These are phyloP conservation scores for Dynastes hyllus DNA, from an alignment of 2,888 invertebrate genomes.

Conservation along the genomic window DNA sequence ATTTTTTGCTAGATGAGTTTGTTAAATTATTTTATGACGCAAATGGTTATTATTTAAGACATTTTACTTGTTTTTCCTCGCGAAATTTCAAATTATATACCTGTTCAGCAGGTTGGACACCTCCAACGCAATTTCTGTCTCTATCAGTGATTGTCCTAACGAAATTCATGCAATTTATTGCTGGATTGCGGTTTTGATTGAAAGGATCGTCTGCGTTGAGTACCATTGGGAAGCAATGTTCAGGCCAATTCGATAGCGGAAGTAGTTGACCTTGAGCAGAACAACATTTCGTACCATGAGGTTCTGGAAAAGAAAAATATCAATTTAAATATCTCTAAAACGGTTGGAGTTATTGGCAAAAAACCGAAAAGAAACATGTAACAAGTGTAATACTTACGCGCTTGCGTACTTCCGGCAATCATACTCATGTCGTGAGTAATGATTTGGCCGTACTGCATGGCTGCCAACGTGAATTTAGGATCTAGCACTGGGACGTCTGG, in stretches of 20 bases:
- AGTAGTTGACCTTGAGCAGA: slow-evolving; percentile 75
- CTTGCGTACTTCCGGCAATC: slow-evolving; percentile 82
- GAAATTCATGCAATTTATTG: slow-evolving; percentile 82
- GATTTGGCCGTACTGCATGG: slow-evolving; percentile 88
- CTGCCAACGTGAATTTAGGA: slow-evolving; percentile 81
- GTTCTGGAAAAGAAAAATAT: slow-evolving; percentile 67
- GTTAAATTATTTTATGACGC: too few relatives aligned
- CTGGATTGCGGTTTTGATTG: slow-evolving; percentile 73
- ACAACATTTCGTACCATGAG: slow-evolving; percentile 78
- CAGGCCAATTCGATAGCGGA: slow-evolving; percentile 69
- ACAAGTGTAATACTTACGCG: slow-evolving; percentile 76
- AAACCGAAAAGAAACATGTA: too few relatives aligned
- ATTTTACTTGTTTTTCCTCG: too few relatives aligned
- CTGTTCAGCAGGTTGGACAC: slow-evolving; percentile 81
- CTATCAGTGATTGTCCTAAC: slow-evolving; percentile 81
- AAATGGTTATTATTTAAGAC: too few relatives aligned
- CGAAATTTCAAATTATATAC: slow-evolving; percentile 68
- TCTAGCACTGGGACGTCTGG: slow-evolving; percentile 82
- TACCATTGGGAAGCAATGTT: slow-evolving; percentile 74
- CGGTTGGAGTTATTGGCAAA: too few relatives aligned
- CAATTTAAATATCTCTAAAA: background rate
- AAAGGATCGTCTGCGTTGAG: slow-evolving; percentile 75
- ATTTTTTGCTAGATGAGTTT: background rate
- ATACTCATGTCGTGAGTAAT: slow-evolving; percentile 87
- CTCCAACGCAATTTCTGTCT: slow-evolving; percentile 78